Conservation (phyloP, 2,888 invertebrate species). For the Campoplex nolae region DNA sequence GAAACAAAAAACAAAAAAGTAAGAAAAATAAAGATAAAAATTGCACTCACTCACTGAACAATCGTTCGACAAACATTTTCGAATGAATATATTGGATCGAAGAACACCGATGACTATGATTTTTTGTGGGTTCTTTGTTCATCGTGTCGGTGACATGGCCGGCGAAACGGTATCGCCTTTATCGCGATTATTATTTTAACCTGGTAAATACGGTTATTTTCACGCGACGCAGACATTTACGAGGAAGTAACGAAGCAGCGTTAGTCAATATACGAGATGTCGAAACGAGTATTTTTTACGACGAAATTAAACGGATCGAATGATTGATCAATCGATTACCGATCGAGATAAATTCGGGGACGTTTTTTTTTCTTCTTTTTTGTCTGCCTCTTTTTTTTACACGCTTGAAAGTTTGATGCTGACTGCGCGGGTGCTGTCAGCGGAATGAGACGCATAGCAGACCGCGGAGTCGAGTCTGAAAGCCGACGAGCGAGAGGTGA, state of each 20-base stretch:
- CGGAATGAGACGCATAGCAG: constrained; percentile 75
- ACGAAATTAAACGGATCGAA: neutral
- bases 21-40: neutral
- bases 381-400: neutral
- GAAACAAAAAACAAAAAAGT: too few species aligned
- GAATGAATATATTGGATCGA: neutral
- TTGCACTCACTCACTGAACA: constrained; percentile 48
- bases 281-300: neutral
- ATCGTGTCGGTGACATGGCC: constrained; percentile 22
- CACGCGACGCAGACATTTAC: constrained; percentile 58
- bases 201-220: constrained; percentile 33
- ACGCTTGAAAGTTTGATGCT: constrained; percentile 43
- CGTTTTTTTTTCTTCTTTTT: neutral
- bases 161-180: constrained; percentile 15
- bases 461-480: constrained; percentile 50
- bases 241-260: neutral
- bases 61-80: constrained; percentile 51
- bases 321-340: neutral
- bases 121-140: constrained; percentile 29
- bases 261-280: neutral
- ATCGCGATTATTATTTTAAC: constrained; percentile 21
- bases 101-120: constrained; percentile 12
- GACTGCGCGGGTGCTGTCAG: constrained; percentile 78
- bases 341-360: neutral
- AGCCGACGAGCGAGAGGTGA: constrained; percentile 60